Evolutionary conservation across 2,888 invertebrate species (phyloP), one percentile per base, ranked within the genome.

Genomic region (Synergus umbraculus): DNA sequence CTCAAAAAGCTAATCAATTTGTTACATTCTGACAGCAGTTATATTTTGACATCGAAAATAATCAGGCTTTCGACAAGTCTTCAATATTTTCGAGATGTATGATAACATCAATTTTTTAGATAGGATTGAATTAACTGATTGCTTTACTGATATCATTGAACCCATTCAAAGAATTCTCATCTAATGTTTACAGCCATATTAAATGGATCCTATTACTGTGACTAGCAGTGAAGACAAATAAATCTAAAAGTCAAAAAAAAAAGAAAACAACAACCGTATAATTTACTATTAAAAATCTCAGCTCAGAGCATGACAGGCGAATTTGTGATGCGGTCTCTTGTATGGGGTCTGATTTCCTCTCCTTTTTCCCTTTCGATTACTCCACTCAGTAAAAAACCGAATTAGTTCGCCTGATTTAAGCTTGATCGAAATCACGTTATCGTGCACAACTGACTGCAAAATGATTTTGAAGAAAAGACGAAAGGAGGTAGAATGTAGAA

Each of bases 401-500:
- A 89, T 90, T 90, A 90, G 86, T 87, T 82, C 80, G 85, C 85
- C 86, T 85, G 89, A 88, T 88, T 90, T 86, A 81, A 85, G 84
- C 76, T 77, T 81, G 54, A 73, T 73, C 82, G 84, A 82, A 85
- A 88, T 83, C 84, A 83, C 84, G 87, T 86, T 87, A 88, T 86
- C 86, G 85, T 80, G 82, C 49, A 54, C 54, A 54, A 54, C n/a
- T 54, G 29, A 73, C 49, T 73, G 79, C 82, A 84, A 86, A 86
- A 85, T 86, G 84, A 85, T 84, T 85, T 82, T 66, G 80, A 79
- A 78, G 66, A 41, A 66, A 66, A 66, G 66, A 9, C 37, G 66
- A 60, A 60, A 60, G 60, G 5, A 60, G 60, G 54, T 54, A 8
- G n/a, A 54, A 54, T 54, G 54, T 54, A n/a, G 54, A 54, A n/a